phyloP scores from a whole-genome alignment of 2,797 vertebrate genomes.

The Falco rusticolus region DNA sequence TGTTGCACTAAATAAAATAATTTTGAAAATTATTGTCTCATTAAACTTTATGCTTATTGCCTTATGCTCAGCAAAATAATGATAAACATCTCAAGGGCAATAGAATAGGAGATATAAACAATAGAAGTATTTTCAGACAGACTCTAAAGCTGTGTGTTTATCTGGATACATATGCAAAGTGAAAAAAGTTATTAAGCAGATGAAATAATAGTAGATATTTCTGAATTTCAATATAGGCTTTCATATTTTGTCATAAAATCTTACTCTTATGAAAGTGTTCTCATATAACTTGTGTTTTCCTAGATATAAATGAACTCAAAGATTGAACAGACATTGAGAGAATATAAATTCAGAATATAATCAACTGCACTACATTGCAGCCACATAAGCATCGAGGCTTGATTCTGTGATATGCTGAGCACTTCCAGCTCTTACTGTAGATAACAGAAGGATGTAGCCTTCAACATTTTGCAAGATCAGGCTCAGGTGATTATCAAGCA shows the following conservation, averaged over 20 bases:
- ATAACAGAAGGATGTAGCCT: not conserved
- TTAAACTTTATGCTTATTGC: not conserved
- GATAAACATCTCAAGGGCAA: not conserved
- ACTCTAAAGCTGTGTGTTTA: not conserved
- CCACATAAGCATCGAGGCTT: not conserved
- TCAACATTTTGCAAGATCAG: not conserved
- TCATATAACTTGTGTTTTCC: not conserved
- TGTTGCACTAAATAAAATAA: not conserved
- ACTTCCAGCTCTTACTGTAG: not conserved
- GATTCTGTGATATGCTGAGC: not conserved
- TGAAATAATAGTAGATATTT: not conserved
- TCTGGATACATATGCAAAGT: not conserved
- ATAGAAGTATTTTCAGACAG: not conserved
- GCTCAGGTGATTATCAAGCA: not conserved
- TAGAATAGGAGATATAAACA: not conserved
- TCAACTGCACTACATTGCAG: not conserved
- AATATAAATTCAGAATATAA: slow-evolving; percentile 8
- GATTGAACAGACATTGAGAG: not conserved
- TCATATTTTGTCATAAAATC: not conserved
- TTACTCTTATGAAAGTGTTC: not conserved
- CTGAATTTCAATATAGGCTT: not conserved
- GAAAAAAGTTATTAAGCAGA: not conserved
- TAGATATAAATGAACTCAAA: not conserved
- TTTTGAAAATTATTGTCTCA: not conserved
- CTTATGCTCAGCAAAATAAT: not conserved